phyloP scores from a whole-genome alignment of 2,888 invertebrate genomes.

The Subacronicta megacephala region DNA sequence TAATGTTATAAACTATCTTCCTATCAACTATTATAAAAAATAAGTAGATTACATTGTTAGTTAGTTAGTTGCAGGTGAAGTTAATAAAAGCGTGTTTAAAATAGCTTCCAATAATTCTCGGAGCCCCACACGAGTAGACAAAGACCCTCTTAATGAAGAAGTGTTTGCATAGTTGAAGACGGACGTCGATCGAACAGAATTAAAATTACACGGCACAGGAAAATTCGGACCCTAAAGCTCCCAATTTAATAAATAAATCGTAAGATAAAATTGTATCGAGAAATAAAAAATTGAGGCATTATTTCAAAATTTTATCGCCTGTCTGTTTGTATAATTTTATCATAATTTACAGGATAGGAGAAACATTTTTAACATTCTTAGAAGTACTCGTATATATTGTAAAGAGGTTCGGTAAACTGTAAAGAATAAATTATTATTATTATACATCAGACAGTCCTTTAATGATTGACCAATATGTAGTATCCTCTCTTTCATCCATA shows the following conservation, averaged over 20 bases:
- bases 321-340: background rate
- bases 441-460: too few species aligned
- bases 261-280: background rate
- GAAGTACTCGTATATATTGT: too few species aligned
- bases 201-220: conserved; percentile 35
- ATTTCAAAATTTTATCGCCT: background rate
- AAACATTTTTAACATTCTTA: too few species aligned
- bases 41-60: too few species aligned
- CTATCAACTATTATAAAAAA: too few species aligned
- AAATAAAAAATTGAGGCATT: background rate
- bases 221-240: conserved; percentile 13
- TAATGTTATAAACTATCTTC: too few species aligned
- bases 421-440: too few species aligned
- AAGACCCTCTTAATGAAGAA: conserved; percentile 47
- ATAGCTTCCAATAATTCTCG: conserved; percentile 1
- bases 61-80: too few species aligned
- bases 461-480: too few species aligned
- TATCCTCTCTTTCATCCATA: too few species aligned
- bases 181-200: conserved; percentile 40
- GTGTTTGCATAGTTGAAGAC: conserved; percentile 53
- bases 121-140: conserved; percentile 32
- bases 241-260: conserved; percentile 9
- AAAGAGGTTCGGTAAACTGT: too few species aligned
- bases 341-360: background rate
- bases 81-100: too few species aligned